A percentile compares a stretch with the other conserved stretches of the same genome.
These are phyloP conservation scores for Albula goreensis DNA, from an alignment of 2,113 vertebrate species.

Conservation along the genomic window DNA sequence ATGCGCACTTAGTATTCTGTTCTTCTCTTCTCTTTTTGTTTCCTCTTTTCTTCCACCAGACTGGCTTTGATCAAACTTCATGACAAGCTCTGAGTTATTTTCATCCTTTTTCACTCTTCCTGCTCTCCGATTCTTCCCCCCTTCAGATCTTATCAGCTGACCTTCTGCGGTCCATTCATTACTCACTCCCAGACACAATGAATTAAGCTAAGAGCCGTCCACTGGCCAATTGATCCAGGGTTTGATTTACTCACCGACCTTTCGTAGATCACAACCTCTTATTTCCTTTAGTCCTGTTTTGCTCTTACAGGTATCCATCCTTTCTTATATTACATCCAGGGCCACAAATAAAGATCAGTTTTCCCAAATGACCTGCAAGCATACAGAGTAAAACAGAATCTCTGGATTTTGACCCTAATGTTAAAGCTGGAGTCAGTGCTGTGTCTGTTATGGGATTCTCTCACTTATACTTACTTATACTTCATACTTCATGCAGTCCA, in stretches of 20 bases:
- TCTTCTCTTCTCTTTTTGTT: background rate
- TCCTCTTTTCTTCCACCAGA: conserved; percentile 50
- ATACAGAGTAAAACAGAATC: background rate
- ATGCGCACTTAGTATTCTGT: conserved; percentile 34
- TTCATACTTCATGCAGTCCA: background rate
- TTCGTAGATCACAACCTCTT: background rate
- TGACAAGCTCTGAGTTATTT: conserved; percentile 50
- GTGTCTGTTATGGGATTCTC: background rate
- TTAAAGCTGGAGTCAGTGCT: background rate
- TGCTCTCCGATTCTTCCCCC: background rate
- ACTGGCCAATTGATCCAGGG: background rate
- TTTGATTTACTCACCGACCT: conserved; percentile 8
- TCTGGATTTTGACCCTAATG: background rate
- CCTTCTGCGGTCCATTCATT: conserved; percentile 38
- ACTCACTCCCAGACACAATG: conserved; percentile 29
- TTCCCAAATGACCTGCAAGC: background rate
- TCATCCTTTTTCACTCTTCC: conserved; percentile 30
- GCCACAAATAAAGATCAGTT: background rate
- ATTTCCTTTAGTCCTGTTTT: background rate
- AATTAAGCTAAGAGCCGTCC: background rate
- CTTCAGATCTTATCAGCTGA: background rate
- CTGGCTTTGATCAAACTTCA: conserved; percentile 47
- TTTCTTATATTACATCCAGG: background rate
- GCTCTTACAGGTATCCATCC: background rate
- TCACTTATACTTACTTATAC: background rate